Conservation (phyloP, 2,888 invertebrate species). For the Uloborus plumipes region DNA sequence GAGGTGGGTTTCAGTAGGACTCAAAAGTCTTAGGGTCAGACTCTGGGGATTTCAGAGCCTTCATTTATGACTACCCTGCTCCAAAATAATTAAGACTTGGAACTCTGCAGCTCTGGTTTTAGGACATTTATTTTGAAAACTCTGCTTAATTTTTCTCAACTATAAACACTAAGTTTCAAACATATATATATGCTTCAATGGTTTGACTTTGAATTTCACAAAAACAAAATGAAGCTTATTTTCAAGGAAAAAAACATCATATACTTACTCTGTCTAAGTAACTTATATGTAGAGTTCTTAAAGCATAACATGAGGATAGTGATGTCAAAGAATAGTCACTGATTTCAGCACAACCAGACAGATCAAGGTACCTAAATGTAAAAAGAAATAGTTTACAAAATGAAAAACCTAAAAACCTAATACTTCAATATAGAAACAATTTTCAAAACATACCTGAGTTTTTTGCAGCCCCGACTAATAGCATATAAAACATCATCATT, state of each 20-base stretch:
- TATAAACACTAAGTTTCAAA: no score
- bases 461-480: constrained; percentile 56
- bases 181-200: no score
- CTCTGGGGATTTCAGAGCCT: no score
- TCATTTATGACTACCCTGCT: no score
- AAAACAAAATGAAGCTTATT: no score
- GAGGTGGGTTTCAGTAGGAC: no score
- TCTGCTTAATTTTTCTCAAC: no score
- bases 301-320: constrained; percentile 42
- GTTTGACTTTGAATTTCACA: no score
- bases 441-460: constrained; percentile 41
- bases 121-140: no score
- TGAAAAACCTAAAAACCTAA: not conserved
- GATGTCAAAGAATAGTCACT: constrained; percentile 61
- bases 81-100: no score
- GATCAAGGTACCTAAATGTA: constrained; percentile 40
- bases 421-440: not conserved
- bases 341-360: constrained; percentile 52
- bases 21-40: no score
- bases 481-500: constrained; percentile 61
- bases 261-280: constrained; percentile 57
- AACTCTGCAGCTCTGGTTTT: no score
- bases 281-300: constrained; percentile 56
- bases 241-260: not conserved
- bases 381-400: not conserved